Conservation (phyloP, 2,113 vertebrate genomes). For the Mesocricetus auratus region DNA sequence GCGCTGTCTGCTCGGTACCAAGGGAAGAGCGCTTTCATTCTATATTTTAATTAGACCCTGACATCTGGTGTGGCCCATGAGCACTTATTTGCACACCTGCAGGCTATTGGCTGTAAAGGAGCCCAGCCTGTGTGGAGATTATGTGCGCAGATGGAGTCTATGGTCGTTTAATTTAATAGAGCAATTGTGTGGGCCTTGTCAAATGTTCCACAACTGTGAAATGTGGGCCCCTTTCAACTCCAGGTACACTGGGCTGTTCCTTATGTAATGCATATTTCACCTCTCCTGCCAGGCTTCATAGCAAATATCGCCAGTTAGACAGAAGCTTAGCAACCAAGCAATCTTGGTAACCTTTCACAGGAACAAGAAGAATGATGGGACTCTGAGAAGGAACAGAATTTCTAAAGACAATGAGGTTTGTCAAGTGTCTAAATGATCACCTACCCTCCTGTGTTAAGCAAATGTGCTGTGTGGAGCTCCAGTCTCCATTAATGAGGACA, state of each 20-base stretch:
- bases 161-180: constrained; percentile 74
- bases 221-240: neutral
- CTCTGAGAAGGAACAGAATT: constrained; percentile 14
- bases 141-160: constrained; percentile 73
- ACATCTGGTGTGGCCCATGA: constrained; percentile 74
- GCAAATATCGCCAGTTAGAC: constrained; percentile 26
- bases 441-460: constrained; percentile 1
- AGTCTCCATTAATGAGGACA: neutral
- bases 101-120: constrained; percentile 66
- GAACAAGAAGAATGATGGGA: neutral
- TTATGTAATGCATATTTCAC: constrained; percentile 59
- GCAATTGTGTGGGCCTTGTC: constrained; percentile 61
- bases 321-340: constrained; percentile 31
- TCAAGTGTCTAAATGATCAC: constrained; percentile 2
- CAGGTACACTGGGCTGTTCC: neutral
- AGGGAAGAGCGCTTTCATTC: constrained; percentile 63
- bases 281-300: constrained; percentile 59
- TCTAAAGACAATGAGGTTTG: constrained; percentile 38
- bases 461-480: neutral
- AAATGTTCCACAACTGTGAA: constrained; percentile 23
- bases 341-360: constrained; percentile 21
- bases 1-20: neutral
- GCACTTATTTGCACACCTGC: constrained; percentile 80
- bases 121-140: constrained; percentile 56
- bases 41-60: constrained; percentile 80